Conservation (phyloP, 2,797 vertebrate genomes). For the Florisuga fusca region DNA sequence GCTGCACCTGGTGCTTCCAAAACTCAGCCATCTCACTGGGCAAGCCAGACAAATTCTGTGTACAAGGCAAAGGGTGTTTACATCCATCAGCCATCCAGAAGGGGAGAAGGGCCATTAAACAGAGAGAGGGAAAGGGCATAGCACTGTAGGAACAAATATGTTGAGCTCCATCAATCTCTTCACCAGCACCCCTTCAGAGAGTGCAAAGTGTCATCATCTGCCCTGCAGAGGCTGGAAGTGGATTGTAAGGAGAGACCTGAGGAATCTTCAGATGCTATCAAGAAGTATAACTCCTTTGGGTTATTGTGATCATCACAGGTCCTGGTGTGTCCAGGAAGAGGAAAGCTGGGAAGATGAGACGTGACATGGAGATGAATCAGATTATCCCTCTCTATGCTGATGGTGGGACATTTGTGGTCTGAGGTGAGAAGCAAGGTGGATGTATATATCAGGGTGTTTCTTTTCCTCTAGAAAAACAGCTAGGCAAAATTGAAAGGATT, state of each 20-base stretch:
- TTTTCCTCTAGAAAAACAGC: background rate
- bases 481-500: background rate
- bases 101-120: background rate
- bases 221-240: background rate
- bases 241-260: background rate
- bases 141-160: background rate
- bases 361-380: background rate
- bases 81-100: background rate
- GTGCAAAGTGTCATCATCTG: background rate
- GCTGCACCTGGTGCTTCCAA: slow-evolving; percentile 69
- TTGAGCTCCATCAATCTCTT: background rate
- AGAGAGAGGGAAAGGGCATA: background rate
- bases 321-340: background rate
- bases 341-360: background rate
- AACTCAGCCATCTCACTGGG: slow-evolving; percentile 13
- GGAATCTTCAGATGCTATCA: background rate
- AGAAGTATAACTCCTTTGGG: background rate
- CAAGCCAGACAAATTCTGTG: background rate
- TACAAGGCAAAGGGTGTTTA: background rate
- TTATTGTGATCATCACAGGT: background rate
- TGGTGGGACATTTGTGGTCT: background rate
- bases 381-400: background rate
- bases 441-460: fast-evolving
- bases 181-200: background rate
- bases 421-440: background rate